These are phyloP conservation scores for Ctena decussata DNA, from an alignment of 2,888 invertebrate genomes.

Conservation along the genomic window DNA sequence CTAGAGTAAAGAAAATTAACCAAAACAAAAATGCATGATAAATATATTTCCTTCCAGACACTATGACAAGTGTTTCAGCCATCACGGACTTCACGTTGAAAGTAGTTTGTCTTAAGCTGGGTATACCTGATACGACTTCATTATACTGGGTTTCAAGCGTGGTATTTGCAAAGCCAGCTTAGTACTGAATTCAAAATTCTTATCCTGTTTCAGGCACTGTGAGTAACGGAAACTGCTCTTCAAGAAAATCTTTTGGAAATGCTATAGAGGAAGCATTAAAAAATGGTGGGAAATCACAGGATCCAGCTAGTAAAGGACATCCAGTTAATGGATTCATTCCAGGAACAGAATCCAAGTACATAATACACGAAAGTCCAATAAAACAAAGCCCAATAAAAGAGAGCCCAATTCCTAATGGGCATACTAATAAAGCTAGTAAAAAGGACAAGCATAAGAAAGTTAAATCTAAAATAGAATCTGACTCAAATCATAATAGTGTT, in stretches of 20 bases:
- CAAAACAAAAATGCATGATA: no score
- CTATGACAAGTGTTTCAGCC: no score
- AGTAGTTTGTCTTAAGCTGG: no score
- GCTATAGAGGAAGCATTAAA: neutral
- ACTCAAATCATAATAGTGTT: constrained; percentile 4
- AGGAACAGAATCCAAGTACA: neutral
- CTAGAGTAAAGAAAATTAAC: no score
- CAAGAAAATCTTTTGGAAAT: neutral
- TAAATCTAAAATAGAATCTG: neutral
- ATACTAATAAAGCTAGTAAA: neutral
- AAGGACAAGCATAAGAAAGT: neutral
- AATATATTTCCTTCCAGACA: no score
- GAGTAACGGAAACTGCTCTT: neutral
- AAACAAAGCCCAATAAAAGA: neutral
- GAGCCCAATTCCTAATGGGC: neutral
- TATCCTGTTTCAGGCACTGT: neutral
- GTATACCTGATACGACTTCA: no score
- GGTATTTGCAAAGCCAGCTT: no score
- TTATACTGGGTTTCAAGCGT: no score
- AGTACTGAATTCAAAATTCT: no score
- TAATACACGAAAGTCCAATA: neutral
- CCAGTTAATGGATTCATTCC: neutral
- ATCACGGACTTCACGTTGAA: no score
- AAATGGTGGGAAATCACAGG: neutral
- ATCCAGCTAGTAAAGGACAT: neutral